Evolutionary conservation across 2,113 vertebrate genomes (phyloP).

Genomic region (Festucalex cinctus): DNA sequence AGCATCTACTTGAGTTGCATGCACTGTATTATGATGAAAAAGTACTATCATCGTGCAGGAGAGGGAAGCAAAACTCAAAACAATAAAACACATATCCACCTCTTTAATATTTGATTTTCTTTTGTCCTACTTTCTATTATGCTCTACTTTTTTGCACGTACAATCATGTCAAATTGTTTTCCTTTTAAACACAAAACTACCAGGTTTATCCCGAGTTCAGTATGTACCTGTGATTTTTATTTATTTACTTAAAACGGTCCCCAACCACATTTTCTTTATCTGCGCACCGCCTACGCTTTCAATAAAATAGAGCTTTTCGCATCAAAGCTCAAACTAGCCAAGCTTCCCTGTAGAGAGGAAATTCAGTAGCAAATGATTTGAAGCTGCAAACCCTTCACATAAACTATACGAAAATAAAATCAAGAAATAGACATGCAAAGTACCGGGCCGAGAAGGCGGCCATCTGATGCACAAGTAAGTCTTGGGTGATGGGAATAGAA

Average conservation of each 20-base stretch:
- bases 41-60: no score
- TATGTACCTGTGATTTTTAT: not conserved
- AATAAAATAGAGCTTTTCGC: slow-evolving; percentile 12
- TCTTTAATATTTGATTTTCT: slow-evolving; percentile 2
- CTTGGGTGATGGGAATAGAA: no score
- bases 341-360: slow-evolving; percentile 27
- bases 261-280: slow-evolving; percentile 31
- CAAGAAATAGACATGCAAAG: no score
- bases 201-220: not conserved
- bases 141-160: not conserved
- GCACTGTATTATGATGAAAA: not conserved
- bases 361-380: slow-evolving; percentile 4
- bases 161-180: not conserved
- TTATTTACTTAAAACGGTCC: slow-evolving; percentile 9
- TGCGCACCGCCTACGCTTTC: not conserved
- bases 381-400: not conserved
- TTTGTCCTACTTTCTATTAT: slow-evolving; percentile 1
- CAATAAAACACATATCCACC: not conserved
- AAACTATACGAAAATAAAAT: no score
- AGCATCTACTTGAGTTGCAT: not conserved
- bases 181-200: not conserved
- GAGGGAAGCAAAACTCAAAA: not conserved
- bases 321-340: slow-evolving; percentile 45
- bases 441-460: no score
- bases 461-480: no score